Evolutionary conservation across 2,888 invertebrate genomes (phyloP), one percentile per base, ranked within the genome.

Genomic region (Parelbella ahira): DNA sequence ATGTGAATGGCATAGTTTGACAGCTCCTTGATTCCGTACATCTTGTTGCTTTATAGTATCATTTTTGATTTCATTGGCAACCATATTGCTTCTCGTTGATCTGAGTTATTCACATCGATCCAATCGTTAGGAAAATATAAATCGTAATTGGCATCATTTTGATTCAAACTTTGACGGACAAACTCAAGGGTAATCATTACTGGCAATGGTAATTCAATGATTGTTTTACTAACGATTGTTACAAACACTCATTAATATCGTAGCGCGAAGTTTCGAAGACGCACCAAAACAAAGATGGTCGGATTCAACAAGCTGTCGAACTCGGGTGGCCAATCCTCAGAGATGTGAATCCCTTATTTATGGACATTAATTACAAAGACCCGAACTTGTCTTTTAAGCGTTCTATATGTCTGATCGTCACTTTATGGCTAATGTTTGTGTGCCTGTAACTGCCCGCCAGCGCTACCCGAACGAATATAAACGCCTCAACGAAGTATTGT

Each of bases 1-100:
- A 89, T 89, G 65, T 88, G 78, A 84, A 60, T 56, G 32, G 47
- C 47, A 44, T 60, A 54, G 47, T 60, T 58, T 63, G 63, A 61
- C 59, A 53, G 49, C 54, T 55, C 56, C 51, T 55, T 51, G 50
- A 54, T 53, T 30, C 56, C 56, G 25, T 56, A 55, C 43, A 53
- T 56, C 50, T 49, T 56, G 44, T 39, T 56, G 45, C 49, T 56
- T 41, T 56, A 54, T 50, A 53, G 54, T 50, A 47, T 56, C 18
- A 47, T 56, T 10, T 56, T 56, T 41, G 55, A 56, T 49, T 56
- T 53, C 41, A 55, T 56, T 29, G 55, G 55, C 41, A 51, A 51
- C 44, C 56, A 53, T 29, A 39, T 56, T 28, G 48, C 49, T 47
- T 46, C 46, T 24, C 53, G 43, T 45, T 55, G 48, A 51, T 10